These are phyloP conservation scores for Metaphire vulgaris DNA, from an alignment of 1,140 invertebrate genomes.

Conservation along the genomic window DNA sequence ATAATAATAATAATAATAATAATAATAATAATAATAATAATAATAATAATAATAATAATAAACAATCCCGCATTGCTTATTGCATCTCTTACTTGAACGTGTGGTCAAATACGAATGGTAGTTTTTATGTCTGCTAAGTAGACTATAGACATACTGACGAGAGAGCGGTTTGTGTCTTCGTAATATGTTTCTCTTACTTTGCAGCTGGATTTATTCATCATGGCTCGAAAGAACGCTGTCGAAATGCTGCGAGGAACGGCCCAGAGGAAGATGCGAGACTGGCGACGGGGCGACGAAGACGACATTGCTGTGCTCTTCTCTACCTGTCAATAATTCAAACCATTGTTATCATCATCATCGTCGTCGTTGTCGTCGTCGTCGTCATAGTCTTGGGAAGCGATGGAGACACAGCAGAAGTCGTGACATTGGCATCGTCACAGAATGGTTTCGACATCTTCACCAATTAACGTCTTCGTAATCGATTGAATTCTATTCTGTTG, in stretches of 20 bases:
- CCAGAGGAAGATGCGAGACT: conserved; percentile 28
- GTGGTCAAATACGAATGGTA: no score
- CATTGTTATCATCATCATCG: background rate
- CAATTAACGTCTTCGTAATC: no score
- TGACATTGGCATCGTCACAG: no score
- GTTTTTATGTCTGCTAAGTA: no score
- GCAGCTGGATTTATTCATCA: conserved; percentile 30
- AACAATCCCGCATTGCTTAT: background rate
- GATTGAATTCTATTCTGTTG: no score
- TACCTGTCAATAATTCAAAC: no score
- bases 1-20: conserved; percentile 6
- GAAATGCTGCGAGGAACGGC: conserved; percentile 33
- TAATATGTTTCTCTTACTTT: no score
- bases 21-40: conserved; percentile 10
- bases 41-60: conserved; percentile 10
- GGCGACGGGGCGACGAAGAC: conserved; percentile 10
- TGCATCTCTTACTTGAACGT: background rate
- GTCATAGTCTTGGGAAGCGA: background rate
- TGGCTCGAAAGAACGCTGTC: conserved; percentile 33
- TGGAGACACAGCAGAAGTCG: no score
- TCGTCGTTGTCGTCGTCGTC: background rate
- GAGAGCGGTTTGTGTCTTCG: no score
- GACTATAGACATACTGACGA: no score
- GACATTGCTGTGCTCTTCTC: conserved; percentile 3
- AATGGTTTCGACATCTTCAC: no score